Percentiles rank a stretch among this genome's conserved stretches.
Evolutionary conservation across 2,888 invertebrate species (phyloP).

Genomic region (Cantharis rustica): DNA sequence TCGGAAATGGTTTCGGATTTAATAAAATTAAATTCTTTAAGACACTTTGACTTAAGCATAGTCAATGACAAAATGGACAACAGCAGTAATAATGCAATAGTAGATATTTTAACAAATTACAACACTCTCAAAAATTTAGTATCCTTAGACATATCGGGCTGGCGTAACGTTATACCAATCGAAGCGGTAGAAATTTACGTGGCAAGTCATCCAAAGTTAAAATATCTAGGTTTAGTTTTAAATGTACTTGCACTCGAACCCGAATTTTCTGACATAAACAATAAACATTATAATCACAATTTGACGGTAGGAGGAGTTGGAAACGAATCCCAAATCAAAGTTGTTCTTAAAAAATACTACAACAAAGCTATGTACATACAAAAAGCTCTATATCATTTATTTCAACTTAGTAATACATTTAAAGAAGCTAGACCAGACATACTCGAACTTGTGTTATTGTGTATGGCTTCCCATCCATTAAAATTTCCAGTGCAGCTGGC

Average conservation of each 20-base stretch:
- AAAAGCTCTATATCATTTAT: conserved; percentile 69
- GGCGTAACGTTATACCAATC: conserved; percentile 42
- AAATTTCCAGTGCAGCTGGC: conserved; percentile 73
- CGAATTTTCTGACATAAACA: conserved; percentile 40
- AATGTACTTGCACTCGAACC: conserved; percentile 47
- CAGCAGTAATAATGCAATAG: conserved; percentile 47
- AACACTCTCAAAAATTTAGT: conserved; percentile 61
- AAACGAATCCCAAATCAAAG: conserved; percentile 52
- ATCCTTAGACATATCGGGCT: conserved; percentile 68
- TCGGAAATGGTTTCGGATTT: conserved; percentile 40
- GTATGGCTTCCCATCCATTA: conserved; percentile 57
- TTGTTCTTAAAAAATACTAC: conserved; percentile 63
- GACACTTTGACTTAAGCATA: conserved; percentile 51
- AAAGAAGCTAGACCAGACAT: conserved; percentile 65
- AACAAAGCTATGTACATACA: conserved; percentile 66
- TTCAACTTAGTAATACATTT: conserved; percentile 56
- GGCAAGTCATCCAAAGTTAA: conserved; percentile 44
- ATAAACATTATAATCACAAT: conserved; percentile 38
- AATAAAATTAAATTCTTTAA: conserved; percentile 41
- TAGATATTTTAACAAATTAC: conserved; percentile 56
- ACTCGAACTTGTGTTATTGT: conserved; percentile 62
- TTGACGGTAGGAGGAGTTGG: conserved; percentile 45
- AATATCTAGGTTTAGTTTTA: conserved; percentile 51
- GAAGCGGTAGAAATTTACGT: conserved; percentile 42
- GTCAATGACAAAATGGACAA: conserved; percentile 46